These are phyloP conservation scores for Eriocheir sinensis DNA, from an alignment of 1,140 invertebrate species.

Conservation along the genomic window DNA sequence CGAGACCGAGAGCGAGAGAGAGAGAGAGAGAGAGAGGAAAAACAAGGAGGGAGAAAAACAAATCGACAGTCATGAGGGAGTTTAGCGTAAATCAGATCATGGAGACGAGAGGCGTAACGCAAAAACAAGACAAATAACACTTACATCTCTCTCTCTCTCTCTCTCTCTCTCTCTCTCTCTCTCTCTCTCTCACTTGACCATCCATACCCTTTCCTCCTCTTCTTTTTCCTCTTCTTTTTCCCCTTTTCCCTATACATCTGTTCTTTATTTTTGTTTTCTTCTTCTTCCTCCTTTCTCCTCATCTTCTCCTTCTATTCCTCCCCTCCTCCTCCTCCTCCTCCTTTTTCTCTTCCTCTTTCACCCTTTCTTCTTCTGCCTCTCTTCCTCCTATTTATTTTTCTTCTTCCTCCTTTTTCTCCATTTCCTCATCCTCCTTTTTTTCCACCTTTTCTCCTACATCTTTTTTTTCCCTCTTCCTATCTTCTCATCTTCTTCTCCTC, in stretches of 20 bases:
- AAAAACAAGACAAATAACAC: constrained; percentile 50
- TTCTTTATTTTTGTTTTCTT: background rate
- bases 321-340: background rate
- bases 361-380: background rate
- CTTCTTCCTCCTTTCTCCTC: background rate
- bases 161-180: constrained; percentile 5
- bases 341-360: background rate
- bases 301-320: background rate
- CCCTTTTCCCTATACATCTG: background rate
- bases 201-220: background rate
- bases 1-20: background rate
- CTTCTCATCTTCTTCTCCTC: background rate
- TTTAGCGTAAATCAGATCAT: constrained; percentile 58
- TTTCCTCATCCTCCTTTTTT: background rate
- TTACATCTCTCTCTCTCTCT: background rate
- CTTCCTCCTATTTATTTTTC: background rate
- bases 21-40: background rate
- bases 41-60: constrained; percentile 31
- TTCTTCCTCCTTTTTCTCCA: background rate
- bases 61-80: constrained; percentile 24
- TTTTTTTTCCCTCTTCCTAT: background rate
- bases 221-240: background rate
- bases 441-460: background rate
- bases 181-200: background rate
- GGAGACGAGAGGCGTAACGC: no score